Conservation (phyloP, 2,797 vertebrate species). For the Poliocrania exsul region DNA sequence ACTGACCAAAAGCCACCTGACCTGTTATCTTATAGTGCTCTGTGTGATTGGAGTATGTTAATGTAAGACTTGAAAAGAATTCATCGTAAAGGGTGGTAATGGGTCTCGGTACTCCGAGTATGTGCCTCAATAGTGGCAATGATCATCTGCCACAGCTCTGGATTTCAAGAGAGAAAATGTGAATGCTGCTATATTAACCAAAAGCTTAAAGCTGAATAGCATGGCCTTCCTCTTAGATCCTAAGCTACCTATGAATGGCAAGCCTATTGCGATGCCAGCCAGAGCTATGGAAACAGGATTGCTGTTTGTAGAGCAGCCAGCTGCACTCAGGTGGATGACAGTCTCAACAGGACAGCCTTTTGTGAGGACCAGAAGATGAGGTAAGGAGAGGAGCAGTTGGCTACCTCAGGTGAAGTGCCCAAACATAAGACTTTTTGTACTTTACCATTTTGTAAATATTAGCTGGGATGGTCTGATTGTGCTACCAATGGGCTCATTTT, state of each 20-base stretch:
- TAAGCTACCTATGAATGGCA: neutral
- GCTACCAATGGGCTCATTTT: neutral
- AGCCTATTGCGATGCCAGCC: neutral
- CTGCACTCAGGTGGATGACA: rapidly evolving
- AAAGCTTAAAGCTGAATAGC: neutral
- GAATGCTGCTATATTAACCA: neutral
- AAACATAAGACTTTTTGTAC: neutral
- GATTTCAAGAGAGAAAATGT: neutral
- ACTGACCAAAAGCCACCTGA: neutral
- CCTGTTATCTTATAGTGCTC: neutral
- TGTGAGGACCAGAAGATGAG: neutral
- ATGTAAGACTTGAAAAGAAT: neutral
- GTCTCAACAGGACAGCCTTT: neutral
- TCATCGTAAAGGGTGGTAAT: neutral
- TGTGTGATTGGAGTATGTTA: neutral
- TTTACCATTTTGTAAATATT: neutral
- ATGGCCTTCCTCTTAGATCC: neutral
- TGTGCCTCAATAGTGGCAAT: neutral
- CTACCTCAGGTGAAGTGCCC: neutral
- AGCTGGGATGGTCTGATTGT: neutral
- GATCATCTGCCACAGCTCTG: neutral
- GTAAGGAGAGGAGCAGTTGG: neutral
- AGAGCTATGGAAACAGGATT: neutral
- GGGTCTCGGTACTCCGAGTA: neutral
- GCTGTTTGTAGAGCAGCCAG: neutral